Evolutionary conservation across 2,888 invertebrate species (phyloP).

Genomic region (Trachelus stipa): DNA sequence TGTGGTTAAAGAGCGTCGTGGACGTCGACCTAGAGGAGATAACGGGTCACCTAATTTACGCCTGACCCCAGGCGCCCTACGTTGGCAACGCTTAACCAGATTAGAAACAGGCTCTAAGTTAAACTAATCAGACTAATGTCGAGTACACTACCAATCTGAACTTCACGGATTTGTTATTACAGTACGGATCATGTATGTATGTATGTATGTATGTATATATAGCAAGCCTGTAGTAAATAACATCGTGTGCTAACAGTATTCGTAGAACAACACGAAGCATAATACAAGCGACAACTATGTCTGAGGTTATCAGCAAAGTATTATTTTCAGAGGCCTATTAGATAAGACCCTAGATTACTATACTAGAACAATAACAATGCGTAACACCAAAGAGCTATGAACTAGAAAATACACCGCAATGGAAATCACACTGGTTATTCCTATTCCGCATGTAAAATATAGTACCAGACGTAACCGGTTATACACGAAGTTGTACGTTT

Average conservation of each 20-base stretch:
- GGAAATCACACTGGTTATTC: background rate
- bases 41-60: constrained; percentile 34
- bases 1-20: constrained; percentile 10
- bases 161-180: constrained; percentile 1
- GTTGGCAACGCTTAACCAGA: constrained; percentile 25
- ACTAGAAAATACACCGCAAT: background rate
- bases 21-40: constrained; percentile 18
- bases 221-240: background rate
- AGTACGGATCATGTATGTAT: background rate
- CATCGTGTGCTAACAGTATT: background rate
- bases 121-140: constrained; percentile 38
- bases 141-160: constrained; percentile 9
- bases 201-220: background rate
- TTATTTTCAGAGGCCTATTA: background rate
- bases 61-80: constrained; percentile 6
- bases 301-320: background rate
- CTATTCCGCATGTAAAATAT: background rate
- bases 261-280: background rate
- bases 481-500: background rate
- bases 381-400: background rate
- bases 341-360: background rate
- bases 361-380: background rate
- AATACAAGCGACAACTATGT: background rate
- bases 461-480: background rate
- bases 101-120: constrained; percentile 32